Conservation (phyloP, 2,797 vertebrate genomes). For the Helicolenus hilgendorfi region DNA sequence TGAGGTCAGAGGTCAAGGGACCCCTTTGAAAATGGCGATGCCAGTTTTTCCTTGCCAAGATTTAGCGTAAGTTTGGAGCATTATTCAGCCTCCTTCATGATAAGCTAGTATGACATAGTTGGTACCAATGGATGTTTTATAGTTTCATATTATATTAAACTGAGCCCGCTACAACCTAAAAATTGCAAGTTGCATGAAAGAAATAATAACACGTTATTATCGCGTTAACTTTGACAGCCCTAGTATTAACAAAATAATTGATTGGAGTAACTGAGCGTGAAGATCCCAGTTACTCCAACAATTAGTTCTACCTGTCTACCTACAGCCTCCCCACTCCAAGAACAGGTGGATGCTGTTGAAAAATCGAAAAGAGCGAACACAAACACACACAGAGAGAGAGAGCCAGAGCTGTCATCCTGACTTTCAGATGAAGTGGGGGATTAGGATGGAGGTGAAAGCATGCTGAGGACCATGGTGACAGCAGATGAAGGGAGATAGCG, state of each 20-base stretch:
- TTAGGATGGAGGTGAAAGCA: slow-evolving; percentile 87
- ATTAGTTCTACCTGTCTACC: slow-evolving; percentile 8
- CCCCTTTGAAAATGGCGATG: too few species aligned
- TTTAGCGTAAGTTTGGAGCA: too few species aligned
- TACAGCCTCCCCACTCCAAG: slow-evolving; percentile 5
- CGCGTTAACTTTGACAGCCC: too few species aligned
- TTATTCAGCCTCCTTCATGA: too few species aligned
- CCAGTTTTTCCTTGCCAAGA: too few species aligned
- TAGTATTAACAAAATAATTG: slow-evolving; percentile 5
- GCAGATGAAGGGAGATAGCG: slow-evolving; percentile 82
- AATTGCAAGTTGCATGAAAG: too few species aligned
- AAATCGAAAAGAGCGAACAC: slow-evolving; percentile 32
- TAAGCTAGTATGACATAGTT: too few species aligned
- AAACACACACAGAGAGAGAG: slow-evolving; percentile 54
- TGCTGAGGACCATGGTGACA: slow-evolving; percentile 86
- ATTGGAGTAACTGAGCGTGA: slow-evolving; percentile 1
- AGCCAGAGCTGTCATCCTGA: slow-evolving; percentile 85
- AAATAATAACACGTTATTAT: too few species aligned
- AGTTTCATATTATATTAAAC: too few species aligned
- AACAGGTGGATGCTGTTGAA: slow-evolving; percentile 77
- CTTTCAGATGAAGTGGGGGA: slow-evolving; percentile 89
- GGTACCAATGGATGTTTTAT: too few species aligned
- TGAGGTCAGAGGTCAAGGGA: too few species aligned
- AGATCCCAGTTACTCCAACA: background rate
- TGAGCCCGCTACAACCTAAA: too few species aligned